Base-by-base conservation (phyloP, 37 sponge, comb jelly and placozoan species). In the Bolinopsis microptera region DNA sequence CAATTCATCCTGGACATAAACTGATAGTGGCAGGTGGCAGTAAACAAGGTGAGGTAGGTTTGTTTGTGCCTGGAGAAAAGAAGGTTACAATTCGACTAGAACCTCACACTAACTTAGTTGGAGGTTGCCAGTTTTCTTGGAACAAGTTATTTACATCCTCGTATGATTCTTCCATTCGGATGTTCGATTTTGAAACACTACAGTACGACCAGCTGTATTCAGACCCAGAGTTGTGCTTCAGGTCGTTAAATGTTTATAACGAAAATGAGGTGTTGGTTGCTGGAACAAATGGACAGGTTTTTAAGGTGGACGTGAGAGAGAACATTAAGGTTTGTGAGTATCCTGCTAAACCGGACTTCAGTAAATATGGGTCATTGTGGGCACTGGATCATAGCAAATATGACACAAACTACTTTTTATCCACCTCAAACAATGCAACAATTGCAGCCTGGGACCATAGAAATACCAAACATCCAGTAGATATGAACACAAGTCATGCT, bases 301-400 rank as follows among this genome's bases (percentile, higher is more conserved):
- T 41, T 0, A 86, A 86, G 36, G 9, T 86, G 13, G 90, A 86
- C 39, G 61, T 41, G 13, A 13, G 90, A 39, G 61, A 39, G 30
- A 86, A 86, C 61, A 41, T 22, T 0, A 41, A 41, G 18, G n/a
- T 41, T n/a, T 35, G 38, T 3, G 0, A 40, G 0, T 86, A 86
- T 27, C 90, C 90, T 24, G 90, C 32, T 21, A 41, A 41, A 39
- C 0, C 25, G 1, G 48, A 86, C 31, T 39, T 26, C 5, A 24
- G 90, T n/a, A n/a, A 41, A 3, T 86, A 86, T 86, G 90, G 90
- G 21, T 24, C 61, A 41, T 86, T 86, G 31, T 86, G 90, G 90
- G 61, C 38, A 0, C 18, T 86, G 3, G 0, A 86, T 18, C 30
- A 26, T 16, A 39, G 39, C 61, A 18, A 39, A 23, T n/a, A 39